Percentiles rank a stretch among this genome's conserved stretches.
These are phyloP conservation scores for Engraulis encrasicolus DNA, from an alignment of 2,113 vertebrate species.

Conservation along the genomic window DNA sequence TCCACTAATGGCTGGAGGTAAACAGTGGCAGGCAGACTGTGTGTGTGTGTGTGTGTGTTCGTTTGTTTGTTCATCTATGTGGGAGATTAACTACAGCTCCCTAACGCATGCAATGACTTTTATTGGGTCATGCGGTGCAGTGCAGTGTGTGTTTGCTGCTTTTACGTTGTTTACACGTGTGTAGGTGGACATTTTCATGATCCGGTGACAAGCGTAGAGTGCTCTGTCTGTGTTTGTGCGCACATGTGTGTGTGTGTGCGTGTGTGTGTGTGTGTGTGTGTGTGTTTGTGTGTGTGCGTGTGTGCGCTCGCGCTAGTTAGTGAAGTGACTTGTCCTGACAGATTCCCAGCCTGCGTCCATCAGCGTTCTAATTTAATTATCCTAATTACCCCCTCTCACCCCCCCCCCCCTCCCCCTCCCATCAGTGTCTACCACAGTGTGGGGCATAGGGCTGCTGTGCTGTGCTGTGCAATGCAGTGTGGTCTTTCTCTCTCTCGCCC, in stretches of 20 bases:
- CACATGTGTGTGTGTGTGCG: neutral
- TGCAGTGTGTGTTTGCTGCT: neutral
- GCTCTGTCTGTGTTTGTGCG: constrained; percentile 30
- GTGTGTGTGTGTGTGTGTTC: constrained; percentile 23
- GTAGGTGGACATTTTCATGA: neutral
- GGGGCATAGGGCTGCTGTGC: constrained; percentile 25
- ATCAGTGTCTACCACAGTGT: constrained; percentile 34
- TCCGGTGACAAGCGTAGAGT: neutral
- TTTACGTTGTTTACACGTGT: neutral
- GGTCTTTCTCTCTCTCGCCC: too few relatives aligned
- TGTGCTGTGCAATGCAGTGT: too few relatives aligned
- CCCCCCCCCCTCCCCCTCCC: constrained; percentile 24
- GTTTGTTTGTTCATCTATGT: constrained; percentile 7
- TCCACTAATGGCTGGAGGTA: constrained; percentile 10
- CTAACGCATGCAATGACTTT: constrained; percentile 5
- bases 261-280: neutral
- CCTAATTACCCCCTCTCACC: constrained; percentile 68
- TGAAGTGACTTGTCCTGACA: constrained; percentile 64
- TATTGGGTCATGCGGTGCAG: neutral
- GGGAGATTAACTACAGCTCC: neutral
- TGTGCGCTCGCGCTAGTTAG: constrained; percentile 11
- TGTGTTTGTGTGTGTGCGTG: constrained; percentile 16
- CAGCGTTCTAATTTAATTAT: constrained; percentile 78
- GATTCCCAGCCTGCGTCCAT: constrained; percentile 71
- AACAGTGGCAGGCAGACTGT: neutral